These are phyloP conservation scores for Lithobius niger DNA, from an alignment of 1,140 invertebrate species.

Conservation along the genomic window DNA sequence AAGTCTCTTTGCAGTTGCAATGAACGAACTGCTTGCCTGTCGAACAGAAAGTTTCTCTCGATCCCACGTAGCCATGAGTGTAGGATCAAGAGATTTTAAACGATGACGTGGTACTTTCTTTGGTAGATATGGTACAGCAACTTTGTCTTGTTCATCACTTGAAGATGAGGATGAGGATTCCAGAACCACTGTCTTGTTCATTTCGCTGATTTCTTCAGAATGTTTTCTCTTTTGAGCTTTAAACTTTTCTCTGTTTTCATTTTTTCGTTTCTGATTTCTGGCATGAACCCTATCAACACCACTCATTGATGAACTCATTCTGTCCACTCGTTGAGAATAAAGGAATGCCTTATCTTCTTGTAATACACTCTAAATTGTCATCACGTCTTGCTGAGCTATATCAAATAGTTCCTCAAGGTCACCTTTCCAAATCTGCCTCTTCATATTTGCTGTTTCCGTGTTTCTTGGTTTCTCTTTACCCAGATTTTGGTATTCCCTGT, in stretches of 20 bases:
- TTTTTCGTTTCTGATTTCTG: too few relatives aligned
- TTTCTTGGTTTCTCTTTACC: constrained; percentile 15
- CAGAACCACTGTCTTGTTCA: background rate
- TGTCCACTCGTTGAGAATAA: constrained; percentile 10
- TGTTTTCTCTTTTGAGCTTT: constrained; percentile 13
- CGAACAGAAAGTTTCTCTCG: background rate
- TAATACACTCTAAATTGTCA: constrained; percentile 12
- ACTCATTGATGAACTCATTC: constrained; percentile 12
- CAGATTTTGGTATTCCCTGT: constrained; percentile 11
- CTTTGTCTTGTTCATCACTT: background rate
- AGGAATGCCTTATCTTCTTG: constrained; percentile 14
- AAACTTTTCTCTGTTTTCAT: too few relatives aligned
- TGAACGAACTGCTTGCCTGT: background rate
- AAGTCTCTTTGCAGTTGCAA: background rate
- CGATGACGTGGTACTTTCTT: background rate
- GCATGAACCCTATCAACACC: too few relatives aligned
- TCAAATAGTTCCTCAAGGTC: constrained; percentile 8
- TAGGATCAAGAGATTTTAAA: background rate
- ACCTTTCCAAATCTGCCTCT: background rate
- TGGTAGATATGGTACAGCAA: background rate
- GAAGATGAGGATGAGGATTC: background rate
- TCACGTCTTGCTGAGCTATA: constrained; percentile 7
- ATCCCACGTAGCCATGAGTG: background rate
- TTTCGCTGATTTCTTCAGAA: constrained; percentile 10
- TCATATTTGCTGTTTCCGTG: constrained; percentile 11